Evolutionary conservation across 2,113 vertebrate species (phyloP).

Genomic region (Passer domesticus): DNA sequence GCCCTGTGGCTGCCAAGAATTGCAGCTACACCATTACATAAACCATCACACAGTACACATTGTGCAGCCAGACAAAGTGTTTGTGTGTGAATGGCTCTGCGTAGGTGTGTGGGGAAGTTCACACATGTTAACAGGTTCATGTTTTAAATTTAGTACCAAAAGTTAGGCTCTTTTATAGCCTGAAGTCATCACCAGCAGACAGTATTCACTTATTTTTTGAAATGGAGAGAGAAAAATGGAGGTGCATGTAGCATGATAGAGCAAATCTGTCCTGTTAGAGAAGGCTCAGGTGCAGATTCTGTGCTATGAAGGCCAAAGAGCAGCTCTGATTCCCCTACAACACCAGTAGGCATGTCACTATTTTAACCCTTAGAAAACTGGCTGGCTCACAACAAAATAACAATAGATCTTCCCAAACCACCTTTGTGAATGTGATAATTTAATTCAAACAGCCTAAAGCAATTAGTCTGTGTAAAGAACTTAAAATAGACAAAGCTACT

Average conservation of each 20-base stretch:
- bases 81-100: constrained; percentile 20
- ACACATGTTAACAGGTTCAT: constrained; percentile 28
- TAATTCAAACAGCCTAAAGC: neutral
- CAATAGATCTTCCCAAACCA: neutral
- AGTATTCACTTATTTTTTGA: neutral
- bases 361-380: neutral
- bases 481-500: neutral
- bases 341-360: neutral
- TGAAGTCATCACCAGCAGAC: neutral
- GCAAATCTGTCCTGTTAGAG: neutral
- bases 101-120: constrained; percentile 22
- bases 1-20: constrained; percentile 1
- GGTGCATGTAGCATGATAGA: neutral
- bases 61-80: constrained; percentile 31
- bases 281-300: neutral
- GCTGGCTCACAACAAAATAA: neutral
- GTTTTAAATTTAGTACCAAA: constrained; percentile 1
- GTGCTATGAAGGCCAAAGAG: neutral
- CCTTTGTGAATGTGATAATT: neutral
- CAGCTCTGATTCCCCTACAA: neutral
- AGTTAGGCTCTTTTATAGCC: neutral
- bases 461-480: neutral
- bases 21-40: constrained; percentile 8
- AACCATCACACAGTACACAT: constrained; percentile 2
- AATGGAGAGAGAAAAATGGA: neutral